Conservation (phyloP, 2,797 vertebrate species). For the Notoglanidium macrostoma region DNA sequence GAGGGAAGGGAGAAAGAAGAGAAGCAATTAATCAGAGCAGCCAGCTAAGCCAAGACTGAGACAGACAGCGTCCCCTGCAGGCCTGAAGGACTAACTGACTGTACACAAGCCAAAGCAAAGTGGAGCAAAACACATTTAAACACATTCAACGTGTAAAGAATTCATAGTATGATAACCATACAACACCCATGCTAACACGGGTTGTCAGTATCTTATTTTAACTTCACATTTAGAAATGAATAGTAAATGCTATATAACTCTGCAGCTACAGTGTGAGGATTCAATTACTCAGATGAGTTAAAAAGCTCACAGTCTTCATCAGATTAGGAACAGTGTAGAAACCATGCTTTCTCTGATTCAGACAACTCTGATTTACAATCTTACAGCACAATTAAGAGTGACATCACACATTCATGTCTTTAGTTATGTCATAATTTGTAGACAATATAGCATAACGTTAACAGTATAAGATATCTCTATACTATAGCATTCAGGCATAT, state of each 20-base stretch:
- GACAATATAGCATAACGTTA: not conserved
- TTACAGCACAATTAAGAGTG: not conserved
- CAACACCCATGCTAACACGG: not conserved
- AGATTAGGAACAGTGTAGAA: not conserved
- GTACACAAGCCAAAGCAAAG: conserved; percentile 48
- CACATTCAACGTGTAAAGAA: conserved; percentile 10
- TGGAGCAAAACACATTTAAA: conserved; percentile 65
- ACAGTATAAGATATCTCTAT: not conserved
- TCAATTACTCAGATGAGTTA: not conserved
- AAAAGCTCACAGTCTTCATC: not conserved
- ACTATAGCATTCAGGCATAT: not conserved
- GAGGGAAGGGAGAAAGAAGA: conserved; percentile 80
- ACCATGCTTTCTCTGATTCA: not conserved
- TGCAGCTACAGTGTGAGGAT: not conserved
- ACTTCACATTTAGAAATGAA: not conserved
- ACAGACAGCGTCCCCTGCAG: conserved; percentile 61
- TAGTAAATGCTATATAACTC: not conserved
- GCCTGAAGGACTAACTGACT: conserved; percentile 46
- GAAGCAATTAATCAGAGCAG: conserved; percentile 90
- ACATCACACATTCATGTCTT: not conserved
- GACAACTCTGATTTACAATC: not conserved
- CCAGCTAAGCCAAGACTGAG: conserved; percentile 70
- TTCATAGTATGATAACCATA: not conserved
- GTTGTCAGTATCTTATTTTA: not conserved
- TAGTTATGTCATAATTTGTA: not conserved